Base-by-base conservation (phyloP, 2,113 vertebrate genomes). In the Lontra canadensis region DNA sequence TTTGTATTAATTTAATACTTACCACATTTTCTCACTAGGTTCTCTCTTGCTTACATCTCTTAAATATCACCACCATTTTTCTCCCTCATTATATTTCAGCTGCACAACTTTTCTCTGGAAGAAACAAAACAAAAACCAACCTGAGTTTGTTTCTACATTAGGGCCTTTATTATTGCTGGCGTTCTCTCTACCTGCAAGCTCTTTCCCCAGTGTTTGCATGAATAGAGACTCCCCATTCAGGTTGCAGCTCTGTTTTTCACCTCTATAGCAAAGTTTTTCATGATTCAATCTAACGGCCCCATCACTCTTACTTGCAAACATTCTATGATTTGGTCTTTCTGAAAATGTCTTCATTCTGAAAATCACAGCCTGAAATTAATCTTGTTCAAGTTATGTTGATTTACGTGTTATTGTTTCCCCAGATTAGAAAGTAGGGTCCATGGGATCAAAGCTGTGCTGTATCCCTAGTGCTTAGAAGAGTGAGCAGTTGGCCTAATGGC, bases 61-160 rank as follows among this genome's bases (percentile, higher is more conserved):
- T 65, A 89, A 65, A 39, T 21, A 36, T 9, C 23, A 76, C 20
- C 52, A 4, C 9, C 25, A 15, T 25, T 7, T 7, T 34, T 78
- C n/a, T 88, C 18, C 3, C 1, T 31, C 23, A 34, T 34, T 39
- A 13, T 17, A 17, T 18, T 78, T 94, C 29, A 80, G 49, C 18
- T 31, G 13, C 31, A 25, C 4, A 39, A 13, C 26, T 65, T 65
- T 73, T 79, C 25, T 88, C 34, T 80, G 92, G 2, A 8, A 93
- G 59, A 59, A 39, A n/a, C 39, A 26, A 83, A 39, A 23, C 36
- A 42, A 73, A 74, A 44, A 29, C 36, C 36, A 52, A 52, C 34
- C 17, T 31, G n/a, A 31, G 9, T 0, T 4, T 21, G 25, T 44
- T 17, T 9, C 13, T 2, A 3, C 34, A 44, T 42, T 49, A 11